Conservation (phyloP, 37 sponge, comb jelly and placozoan species). For the Corticium candelabrum region DNA sequence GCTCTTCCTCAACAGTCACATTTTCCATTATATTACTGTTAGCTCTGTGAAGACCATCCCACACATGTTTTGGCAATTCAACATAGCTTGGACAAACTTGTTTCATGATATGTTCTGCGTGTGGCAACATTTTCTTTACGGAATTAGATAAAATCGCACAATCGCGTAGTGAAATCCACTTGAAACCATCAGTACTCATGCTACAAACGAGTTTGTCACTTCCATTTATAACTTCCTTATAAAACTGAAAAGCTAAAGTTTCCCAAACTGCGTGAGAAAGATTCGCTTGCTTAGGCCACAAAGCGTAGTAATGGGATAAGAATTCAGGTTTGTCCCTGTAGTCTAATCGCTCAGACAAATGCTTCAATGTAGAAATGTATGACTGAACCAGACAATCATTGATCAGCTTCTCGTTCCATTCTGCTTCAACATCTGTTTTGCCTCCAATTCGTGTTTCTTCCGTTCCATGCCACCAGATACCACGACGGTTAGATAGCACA, state of each 20-base stretch:
- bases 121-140: not conserved
- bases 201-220: not conserved
- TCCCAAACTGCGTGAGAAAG: not conserved
- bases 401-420: constrained; percentile 33
- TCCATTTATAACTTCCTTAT: not conserved
- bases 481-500: constrained; percentile 31
- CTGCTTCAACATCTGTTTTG: not conserved
- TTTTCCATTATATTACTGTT: not conserved
- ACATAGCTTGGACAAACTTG: not conserved
- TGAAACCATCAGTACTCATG: not conserved
- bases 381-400: constrained; percentile 14
- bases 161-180: not conserved
- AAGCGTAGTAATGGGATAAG: not conserved
- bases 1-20: not conserved
- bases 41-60: not conserved
- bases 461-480: constrained; percentile 20
- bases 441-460: not conserved
- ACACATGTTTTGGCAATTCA: not conserved
- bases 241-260: not conserved
- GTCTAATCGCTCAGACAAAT: not conserved
- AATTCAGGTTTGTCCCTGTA: not conserved
- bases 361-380: not conserved
- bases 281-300: not conserved
- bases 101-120: not conserved
- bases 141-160: not conserved